Percentiles rank a stretch among this genome's conserved stretches.
These are phyloP conservation scores for Smutsia gigantea DNA, from an alignment of 2,797 vertebrate species.

Conservation along the genomic window DNA sequence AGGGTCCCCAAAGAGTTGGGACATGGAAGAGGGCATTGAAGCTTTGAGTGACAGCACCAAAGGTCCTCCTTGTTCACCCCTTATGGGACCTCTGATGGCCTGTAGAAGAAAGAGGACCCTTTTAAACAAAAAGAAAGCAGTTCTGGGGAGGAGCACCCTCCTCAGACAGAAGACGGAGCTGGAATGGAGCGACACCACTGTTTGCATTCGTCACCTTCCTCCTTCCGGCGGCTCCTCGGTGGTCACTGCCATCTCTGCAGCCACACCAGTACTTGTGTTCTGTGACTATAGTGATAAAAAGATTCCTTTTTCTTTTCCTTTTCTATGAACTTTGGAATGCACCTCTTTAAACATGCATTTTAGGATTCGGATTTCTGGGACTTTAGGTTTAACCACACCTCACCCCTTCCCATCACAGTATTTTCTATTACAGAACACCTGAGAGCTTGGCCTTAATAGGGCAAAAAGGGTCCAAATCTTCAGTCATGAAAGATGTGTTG, in stretches of 20 bases:
- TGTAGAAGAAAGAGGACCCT: not conserved
- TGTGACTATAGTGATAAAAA: accelerated
- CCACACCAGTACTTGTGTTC: accelerated
- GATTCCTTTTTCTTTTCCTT: not conserved
- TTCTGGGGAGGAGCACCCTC: not conserved
- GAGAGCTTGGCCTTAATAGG: accelerated
- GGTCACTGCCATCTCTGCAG: not conserved
- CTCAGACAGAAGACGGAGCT: not conserved
- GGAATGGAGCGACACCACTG: accelerated
- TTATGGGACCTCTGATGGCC: not conserved
- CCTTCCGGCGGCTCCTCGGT: not conserved
- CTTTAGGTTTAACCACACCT: not conserved
- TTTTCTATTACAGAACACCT: not conserved
- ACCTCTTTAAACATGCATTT: not conserved
- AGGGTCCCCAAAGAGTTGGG: not conserved
- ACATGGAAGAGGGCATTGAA: not conserved
- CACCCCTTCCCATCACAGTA: not conserved
- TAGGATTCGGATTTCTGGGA: not conserved
- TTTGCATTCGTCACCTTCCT: not conserved
- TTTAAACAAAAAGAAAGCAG: not conserved
- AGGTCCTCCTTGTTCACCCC: not conserved
- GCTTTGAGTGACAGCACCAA: not conserved
- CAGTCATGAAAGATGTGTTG: not conserved
- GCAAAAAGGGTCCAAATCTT: not conserved
- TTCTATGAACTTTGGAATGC: not conserved